phyloP scores from a whole-genome alignment of 2,113 vertebrate species.

The Lepidothrix coronata region DNA sequence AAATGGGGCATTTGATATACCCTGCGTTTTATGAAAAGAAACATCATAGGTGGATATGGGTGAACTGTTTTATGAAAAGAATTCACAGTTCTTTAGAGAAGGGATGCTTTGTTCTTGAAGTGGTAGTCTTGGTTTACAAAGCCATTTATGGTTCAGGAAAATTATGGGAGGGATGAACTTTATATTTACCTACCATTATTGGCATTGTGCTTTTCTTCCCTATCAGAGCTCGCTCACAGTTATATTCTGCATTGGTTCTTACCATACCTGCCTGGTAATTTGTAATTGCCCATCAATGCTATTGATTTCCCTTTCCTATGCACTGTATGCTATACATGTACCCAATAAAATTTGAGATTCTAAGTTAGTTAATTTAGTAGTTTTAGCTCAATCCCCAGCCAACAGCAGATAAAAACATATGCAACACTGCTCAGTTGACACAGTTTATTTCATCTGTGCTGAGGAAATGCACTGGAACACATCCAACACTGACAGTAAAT shows the following conservation, averaged over 20 bases:
- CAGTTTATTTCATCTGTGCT: constrained; percentile 61
- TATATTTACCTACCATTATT: not conserved
- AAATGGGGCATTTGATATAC: not conserved
- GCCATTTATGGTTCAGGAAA: not conserved
- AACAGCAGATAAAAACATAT: constrained; percentile 65
- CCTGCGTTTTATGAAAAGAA: not conserved
- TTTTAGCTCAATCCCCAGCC: constrained; percentile 37
- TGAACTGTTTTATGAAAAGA: not conserved
- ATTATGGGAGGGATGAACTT: not conserved
- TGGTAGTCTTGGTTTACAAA: not conserved
- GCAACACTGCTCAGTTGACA: constrained; percentile 57
- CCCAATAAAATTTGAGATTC: constrained; percentile 3
- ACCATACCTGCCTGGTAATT: not conserved
- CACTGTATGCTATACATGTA: not conserved
- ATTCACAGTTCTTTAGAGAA: not conserved
- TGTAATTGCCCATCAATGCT: not conserved
- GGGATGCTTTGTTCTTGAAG: not conserved
- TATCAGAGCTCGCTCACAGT: not conserved
- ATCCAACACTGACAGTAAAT: constrained; percentile 68
- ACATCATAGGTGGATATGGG: not conserved
- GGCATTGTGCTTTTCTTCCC: not conserved
- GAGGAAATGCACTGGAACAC: constrained; percentile 64
- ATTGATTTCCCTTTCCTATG: not conserved
- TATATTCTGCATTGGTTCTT: not conserved
- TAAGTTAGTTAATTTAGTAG: constrained; percentile 19